Percentiles rank a stretch among this genome's conserved stretches.
Conservation (phyloP, 2,113 vertebrate species). For the Melanerpes formicivorus region DNA sequence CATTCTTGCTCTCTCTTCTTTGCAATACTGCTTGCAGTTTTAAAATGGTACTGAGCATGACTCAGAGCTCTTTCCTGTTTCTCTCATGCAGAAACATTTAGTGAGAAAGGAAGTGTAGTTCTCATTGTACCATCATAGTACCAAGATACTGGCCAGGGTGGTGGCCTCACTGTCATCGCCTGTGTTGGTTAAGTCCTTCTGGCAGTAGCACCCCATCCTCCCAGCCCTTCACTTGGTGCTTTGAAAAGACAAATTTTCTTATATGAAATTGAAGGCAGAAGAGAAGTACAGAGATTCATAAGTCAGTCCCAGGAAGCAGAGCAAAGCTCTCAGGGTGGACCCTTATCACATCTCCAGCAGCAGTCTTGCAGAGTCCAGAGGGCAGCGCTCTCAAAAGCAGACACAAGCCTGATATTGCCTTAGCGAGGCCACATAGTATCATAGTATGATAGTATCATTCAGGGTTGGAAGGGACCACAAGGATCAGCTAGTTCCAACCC, state of each 20-base stretch:
- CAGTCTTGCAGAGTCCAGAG: not conserved
- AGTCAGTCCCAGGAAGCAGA: not conserved
- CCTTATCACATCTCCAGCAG: rapidly evolving
- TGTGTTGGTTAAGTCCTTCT: not conserved
- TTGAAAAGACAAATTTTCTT: not conserved
- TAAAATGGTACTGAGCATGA: rapidly evolving
- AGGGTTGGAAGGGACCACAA: too few relatives aligned
- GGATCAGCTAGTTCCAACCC: too few relatives aligned
- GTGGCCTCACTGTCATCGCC: rapidly evolving
- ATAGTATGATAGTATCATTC: too few relatives aligned
- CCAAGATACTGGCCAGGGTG: rapidly evolving
- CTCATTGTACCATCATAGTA: too few relatives aligned
- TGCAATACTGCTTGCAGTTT: not conserved
- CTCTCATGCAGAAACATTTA: rapidly evolving
- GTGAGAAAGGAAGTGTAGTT: not conserved
- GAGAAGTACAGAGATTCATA: not conserved
- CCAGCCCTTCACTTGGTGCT: not conserved
- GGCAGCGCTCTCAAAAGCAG: not conserved
- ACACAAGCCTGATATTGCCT: not conserved
- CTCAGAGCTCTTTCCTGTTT: not conserved
- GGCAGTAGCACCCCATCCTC: not conserved
- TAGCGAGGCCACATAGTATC: too few relatives aligned
- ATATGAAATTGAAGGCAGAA: not conserved
- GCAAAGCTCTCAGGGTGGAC: not conserved
- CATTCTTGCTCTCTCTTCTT: not conserved